Evolutionary conservation across 2,113 vertebrate species (phyloP), one percentile per base, ranked within the genome.

Genomic region (Zeus faber): DNA sequence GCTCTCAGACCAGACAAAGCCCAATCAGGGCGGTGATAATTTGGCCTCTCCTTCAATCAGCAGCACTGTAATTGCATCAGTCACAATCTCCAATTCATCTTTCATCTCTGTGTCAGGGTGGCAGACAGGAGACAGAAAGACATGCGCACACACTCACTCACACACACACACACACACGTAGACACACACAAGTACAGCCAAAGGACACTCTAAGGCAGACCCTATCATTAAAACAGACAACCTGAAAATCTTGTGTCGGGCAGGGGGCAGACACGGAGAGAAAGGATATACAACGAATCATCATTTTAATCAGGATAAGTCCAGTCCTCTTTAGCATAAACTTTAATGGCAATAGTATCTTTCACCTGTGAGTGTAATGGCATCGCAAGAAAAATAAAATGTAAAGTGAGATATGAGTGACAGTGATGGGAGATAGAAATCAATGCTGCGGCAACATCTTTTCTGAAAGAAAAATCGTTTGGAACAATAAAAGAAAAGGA

Each of bases 11-110:
- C 84, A 86, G 81, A 89, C 87, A 89, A 89, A 88, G 86, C 85
- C 80, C 80, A 87, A 89, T 88, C 87, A 86, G 80, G 75, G 62
- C 63, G 67, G 74, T 85, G 87, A 89, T 88, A 87, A 91, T 89
- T 89, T 88, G 85, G 84, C 85, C 87, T 87, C 84, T 88, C 74
- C 87, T 89, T 89, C 86, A 90, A 89, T 90, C 88, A 91, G 87
- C 68, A 65, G 77, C 79, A 69, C 72, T 67, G 52, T 87, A 90
- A 90, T 89, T 86, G 84, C 84, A 90, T 89, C 88, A 87, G 85
- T 85, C 89, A 86, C 82, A 85, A 82, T 89, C 85, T 88, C 86
- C 80, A 83, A 84, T 86, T 85, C 85, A 89, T 84, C 82, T 86
- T 81, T 86, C 81, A 84, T 88, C 86, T 84, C 67, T 67, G 72